Percentiles rank a stretch among this genome's conserved stretches.
phyloP scores from a whole-genome alignment of 2,113 vertebrate species.

The Nothocercus julius region DNA sequence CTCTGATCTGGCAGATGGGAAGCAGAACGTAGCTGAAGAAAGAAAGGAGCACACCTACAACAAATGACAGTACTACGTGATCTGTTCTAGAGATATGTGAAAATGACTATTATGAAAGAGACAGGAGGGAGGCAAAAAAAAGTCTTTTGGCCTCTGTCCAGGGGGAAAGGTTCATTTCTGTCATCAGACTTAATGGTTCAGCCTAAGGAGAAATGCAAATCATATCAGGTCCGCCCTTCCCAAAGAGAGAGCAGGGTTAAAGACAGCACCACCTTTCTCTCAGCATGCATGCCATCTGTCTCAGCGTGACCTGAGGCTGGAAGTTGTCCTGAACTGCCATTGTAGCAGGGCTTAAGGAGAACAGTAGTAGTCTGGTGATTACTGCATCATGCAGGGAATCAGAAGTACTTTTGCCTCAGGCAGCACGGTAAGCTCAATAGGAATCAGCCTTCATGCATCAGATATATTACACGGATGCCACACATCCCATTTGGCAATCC shows the following conservation, averaged over 20 bases:
- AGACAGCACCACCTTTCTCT: background rate
- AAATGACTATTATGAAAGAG: conserved; percentile 38
- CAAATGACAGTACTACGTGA: background rate
- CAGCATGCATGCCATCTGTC: background rate
- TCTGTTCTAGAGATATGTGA: conserved; percentile 25
- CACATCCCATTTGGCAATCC: conserved; percentile 58
- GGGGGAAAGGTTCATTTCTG: conserved; percentile 53
- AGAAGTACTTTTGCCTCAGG: conserved; percentile 48
- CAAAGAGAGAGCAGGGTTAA: background rate
- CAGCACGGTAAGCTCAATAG: background rate
- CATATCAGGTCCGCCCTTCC: background rate
- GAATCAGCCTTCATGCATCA: conserved; percentile 44
- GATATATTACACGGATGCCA: conserved; percentile 44
- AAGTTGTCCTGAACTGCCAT: conserved; percentile 2
- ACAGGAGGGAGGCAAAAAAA: background rate
- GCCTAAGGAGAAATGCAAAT: conserved; percentile 35
- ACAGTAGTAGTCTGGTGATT: background rate
- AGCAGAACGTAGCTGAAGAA: background rate
- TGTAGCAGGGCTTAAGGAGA: background rate
- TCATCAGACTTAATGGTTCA: conserved; percentile 46
- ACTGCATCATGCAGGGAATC: background rate
- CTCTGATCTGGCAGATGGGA: background rate
- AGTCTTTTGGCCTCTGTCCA: conserved; percentile 8
- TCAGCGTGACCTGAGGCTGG: background rate
- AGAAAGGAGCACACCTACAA: background rate